Percentiles rank a stretch among this genome's conserved stretches.
phyloP scores from a whole-genome alignment of 1,140 invertebrate species.

The Drosophila littoralis region DNA sequence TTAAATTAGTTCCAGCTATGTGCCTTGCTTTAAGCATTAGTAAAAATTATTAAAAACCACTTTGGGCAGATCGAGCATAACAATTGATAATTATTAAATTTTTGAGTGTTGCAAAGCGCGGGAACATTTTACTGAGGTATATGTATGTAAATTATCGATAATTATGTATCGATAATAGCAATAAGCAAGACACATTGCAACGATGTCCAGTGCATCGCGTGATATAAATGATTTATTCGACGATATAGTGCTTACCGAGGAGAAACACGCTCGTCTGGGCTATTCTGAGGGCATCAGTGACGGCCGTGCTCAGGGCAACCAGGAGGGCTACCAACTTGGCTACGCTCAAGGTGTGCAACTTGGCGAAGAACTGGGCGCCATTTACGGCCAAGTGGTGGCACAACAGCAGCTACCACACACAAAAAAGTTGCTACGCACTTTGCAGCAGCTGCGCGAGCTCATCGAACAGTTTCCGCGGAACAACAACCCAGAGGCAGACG shows the following conservation, averaged over 20 bases:
- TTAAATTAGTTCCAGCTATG: conserved; percentile 43
- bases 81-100: conserved; percentile 21
- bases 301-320: conserved; percentile 86
- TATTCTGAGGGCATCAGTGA: conserved; percentile 87
- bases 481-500: conserved; percentile 88
- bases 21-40: conserved; percentile 73
- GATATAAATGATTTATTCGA: conserved; percentile 89
- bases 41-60: conserved; percentile 39
- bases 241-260: conserved; percentile 87
- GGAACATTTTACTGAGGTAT: neutral
- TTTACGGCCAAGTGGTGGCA: conserved; percentile 85
- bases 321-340: conserved; percentile 88
- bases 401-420: conserved; percentile 64
- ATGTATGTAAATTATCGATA: conserved; percentile 6
- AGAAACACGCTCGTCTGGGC: conserved; percentile 85
- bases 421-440: conserved; percentile 84
- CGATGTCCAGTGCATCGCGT: conserved; percentile 55
- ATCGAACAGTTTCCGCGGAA: conserved; percentile 88
- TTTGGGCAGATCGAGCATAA: conserved; percentile 53
- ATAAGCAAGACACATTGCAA: conserved; percentile 7
- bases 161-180: conserved; percentile 2
- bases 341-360: conserved; percentile 88
- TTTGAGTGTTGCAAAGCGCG: conserved; percentile 46
- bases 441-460: conserved; percentile 86
- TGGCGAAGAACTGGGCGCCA: conserved; percentile 88